Evolutionary conservation across 2,113 vertebrate genomes (phyloP).

Genomic region (Dasyornis broadbenti): DNA sequence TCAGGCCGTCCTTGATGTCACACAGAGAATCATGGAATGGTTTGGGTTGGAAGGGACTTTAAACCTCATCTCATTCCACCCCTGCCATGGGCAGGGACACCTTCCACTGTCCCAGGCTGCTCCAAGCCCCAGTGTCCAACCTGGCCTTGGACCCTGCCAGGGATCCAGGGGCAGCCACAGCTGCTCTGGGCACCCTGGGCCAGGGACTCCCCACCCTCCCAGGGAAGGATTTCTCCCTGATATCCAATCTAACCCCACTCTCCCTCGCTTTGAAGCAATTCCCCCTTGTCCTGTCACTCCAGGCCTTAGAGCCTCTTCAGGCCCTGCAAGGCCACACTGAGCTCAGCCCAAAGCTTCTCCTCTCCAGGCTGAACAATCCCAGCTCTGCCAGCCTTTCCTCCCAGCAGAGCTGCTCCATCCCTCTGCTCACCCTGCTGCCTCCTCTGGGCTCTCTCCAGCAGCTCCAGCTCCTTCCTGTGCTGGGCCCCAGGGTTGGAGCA

Average conservation of each 20-base stretch:
- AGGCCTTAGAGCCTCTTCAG: too few species aligned
- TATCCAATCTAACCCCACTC: too few species aligned
- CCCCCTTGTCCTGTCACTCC: too few species aligned
- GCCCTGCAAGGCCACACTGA: background rate
- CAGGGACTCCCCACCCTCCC: background rate
- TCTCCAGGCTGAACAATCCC: too few species aligned
- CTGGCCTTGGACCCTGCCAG: background rate
- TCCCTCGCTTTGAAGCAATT: background rate
- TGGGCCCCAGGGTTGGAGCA: background rate
- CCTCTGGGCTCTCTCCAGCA: background rate
- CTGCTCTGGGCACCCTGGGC: background rate
- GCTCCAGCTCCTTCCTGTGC: background rate
- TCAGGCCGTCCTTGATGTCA: background rate
- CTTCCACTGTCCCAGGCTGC: background rate
- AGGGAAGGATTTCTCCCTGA: background rate
- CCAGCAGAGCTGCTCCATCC: too few species aligned
- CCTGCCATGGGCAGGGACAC: background rate
- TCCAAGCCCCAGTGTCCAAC: background rate
- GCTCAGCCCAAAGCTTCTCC: background rate
- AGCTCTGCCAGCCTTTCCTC: too few species aligned
- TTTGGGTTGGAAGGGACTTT: background rate
- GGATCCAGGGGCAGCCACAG: background rate
- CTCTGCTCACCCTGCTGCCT: background rate
- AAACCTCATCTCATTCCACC: rapidly evolving
- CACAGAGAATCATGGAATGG: too few species aligned